Evolutionary conservation across 2,113 vertebrate genomes (phyloP), one percentile per base, ranked within the genome.

Genomic region (Hyaena hyaena): DNA sequence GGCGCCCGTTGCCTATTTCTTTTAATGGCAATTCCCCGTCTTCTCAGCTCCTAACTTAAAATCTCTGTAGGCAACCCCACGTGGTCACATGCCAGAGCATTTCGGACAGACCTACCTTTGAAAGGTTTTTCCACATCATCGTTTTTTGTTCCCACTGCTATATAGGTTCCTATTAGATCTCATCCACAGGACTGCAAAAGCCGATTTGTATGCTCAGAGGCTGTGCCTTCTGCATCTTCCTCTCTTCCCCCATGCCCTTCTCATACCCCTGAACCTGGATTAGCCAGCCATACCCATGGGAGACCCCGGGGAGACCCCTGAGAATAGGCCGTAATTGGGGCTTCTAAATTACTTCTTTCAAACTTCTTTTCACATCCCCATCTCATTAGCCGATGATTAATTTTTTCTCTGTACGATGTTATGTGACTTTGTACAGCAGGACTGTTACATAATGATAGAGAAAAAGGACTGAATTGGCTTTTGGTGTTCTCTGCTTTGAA

Each of bases 341-440:
- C 63, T 74, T 97, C 86, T 95, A 84, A 97, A 96, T 97, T 81
- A 94, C 84, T 81, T 95, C 55, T 92, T 97, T 87, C 28, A 61
- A 79, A 97, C 63, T 89, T 94, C 88, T 96, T 97, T 94, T 95
- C 63, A 97, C 63, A 95, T 45, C 53, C 55, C 86, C 61, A 45
- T 87, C 82, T 96, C 87, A 96, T 96, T 96, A 98, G 90, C 50
- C 0, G 14, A 92, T 93, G 96, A 97, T 97, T 97, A 97, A 96
- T 97, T 97, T 95, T 97, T 89, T 84, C 84, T 97, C 68, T 82
- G 82, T 93, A 82, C 4, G 2, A 87, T 93, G 86, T 76, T 96
- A 83, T 43, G 58, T 95, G 97, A 97, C 96, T 82, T 95, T 81
- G 45, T 92, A 79, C 31, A 66, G 86, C 28, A 50, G 69, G 82